phyloP scores from a whole-genome alignment of 2,113 vertebrate genomes.

The Oreochromis niloticus region DNA sequence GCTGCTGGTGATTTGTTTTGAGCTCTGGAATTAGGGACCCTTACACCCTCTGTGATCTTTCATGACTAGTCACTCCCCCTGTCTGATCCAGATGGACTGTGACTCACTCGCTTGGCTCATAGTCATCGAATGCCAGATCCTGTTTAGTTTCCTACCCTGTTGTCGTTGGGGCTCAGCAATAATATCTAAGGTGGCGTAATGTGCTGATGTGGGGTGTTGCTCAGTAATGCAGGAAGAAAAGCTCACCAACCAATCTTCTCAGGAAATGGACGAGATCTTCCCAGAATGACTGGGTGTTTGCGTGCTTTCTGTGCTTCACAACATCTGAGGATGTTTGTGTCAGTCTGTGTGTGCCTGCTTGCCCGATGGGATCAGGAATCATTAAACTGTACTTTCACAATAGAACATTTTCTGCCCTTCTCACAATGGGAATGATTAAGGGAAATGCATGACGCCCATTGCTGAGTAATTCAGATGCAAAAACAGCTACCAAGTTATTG shows the following conservation, averaged over 20 bases:
- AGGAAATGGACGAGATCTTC: background rate
- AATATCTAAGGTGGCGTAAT: background rate
- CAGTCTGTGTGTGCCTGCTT: background rate
- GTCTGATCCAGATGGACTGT: conserved; percentile 26
- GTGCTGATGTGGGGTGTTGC: background rate
- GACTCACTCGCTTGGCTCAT: conserved; percentile 33
- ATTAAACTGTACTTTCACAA: background rate
- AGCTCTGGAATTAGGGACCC: background rate
- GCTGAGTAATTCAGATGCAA: background rate
- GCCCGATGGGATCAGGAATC: background rate
- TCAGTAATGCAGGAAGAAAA: background rate
- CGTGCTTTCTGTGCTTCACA: background rate
- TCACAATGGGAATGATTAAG: background rate
- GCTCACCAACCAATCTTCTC: background rate
- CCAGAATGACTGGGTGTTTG: background rate
- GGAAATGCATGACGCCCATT: background rate
- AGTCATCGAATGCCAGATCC: conserved; percentile 32
- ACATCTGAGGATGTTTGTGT: background rate
- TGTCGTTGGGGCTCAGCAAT: background rate
- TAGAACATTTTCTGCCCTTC: background rate
- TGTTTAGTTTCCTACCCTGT: background rate
- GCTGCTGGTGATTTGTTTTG: background rate
- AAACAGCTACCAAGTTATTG: background rate
- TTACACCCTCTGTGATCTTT: background rate
- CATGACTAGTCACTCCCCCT: background rate